These are phyloP conservation scores for Paramormyrops hopkinsi DNA, from an alignment of 2,797 vertebrate genomes.

Conservation along the genomic window DNA sequence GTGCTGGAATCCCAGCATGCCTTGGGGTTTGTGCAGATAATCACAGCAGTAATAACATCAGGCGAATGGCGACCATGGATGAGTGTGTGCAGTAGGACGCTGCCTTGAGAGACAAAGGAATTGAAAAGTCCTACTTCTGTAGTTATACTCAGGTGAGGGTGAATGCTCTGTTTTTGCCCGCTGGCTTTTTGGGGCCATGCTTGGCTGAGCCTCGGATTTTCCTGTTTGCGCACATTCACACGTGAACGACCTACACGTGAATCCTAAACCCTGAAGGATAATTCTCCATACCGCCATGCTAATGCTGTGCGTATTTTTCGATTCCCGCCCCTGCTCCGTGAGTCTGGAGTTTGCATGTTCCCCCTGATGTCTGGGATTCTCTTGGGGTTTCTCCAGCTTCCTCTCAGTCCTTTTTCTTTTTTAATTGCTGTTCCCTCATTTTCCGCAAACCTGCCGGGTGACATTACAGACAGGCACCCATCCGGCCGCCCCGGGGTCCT, in stretches of 20 bases:
- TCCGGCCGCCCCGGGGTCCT: background rate
- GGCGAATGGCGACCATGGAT: background rate
- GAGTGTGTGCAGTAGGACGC: background rate
- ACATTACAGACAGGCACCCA: background rate
- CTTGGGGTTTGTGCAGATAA: background rate
- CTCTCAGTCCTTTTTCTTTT: background rate
- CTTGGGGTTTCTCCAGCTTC: background rate
- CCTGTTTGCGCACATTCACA: background rate
- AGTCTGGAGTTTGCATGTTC: background rate
- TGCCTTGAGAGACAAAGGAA: background rate
- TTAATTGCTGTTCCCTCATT: background rate
- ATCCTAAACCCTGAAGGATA: background rate
- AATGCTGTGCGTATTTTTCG: background rate
- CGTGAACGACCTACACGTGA: background rate
- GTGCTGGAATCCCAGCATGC: background rate
- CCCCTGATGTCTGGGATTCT: background rate
- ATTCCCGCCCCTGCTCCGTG: background rate
- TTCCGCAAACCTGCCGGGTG: background rate
- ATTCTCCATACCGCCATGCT: background rate
- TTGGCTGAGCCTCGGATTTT: background rate
- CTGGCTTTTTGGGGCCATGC: background rate
- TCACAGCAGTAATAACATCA: background rate
- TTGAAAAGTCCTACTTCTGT: background rate
- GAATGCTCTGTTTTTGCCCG: background rate
- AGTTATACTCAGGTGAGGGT: background rate